These are phyloP conservation scores for Psococerastis gibbosa DNA, from an alignment of 2,888 invertebrate species.

Conservation along the genomic window DNA sequence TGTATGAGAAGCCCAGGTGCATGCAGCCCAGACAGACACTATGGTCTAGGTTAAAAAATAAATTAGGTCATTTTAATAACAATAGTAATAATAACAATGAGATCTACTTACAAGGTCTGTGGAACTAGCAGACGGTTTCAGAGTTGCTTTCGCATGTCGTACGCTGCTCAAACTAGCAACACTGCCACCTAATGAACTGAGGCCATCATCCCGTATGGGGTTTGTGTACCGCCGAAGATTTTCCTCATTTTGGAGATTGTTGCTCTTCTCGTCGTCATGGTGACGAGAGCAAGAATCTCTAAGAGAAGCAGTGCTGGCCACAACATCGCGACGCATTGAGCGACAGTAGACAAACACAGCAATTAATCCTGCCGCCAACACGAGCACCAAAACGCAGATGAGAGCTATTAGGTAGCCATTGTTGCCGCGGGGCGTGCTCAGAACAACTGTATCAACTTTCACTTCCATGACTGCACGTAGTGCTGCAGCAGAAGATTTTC, in stretches of 20 bases:
- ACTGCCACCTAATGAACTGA: constrained; percentile 32
- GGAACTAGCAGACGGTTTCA: constrained; percentile 22
- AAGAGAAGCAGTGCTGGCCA: constrained; percentile 20
- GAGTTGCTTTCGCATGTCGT: constrained; percentile 19
- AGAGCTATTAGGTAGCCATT: constrained; percentile 28
- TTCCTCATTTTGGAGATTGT: constrained; percentile 80
- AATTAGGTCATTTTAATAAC: too few relatives aligned
- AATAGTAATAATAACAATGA: too few relatives aligned
- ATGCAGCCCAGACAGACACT: too few relatives aligned
- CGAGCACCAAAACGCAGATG: constrained; percentile 27
- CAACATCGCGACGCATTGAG: constrained; percentile 30
- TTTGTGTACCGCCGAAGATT: constrained; percentile 62
- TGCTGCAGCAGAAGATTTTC: constrained; percentile 39
- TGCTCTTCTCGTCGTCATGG: constrained; percentile 73
- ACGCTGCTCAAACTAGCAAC: constrained; percentile 28
- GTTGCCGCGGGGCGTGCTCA: constrained; percentile 33
- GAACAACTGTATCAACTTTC: constrained; percentile 50
- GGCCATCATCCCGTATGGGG: constrained; percentile 46
- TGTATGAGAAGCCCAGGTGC: too few relatives aligned
- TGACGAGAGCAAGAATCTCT: constrained; percentile 16
- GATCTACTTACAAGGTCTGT: constrained; percentile 26
- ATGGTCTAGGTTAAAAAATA: too few relatives aligned
- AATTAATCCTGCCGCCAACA: constrained; percentile 27
- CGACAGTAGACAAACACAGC: constrained; percentile 35
- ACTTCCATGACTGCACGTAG: constrained; percentile 56